Evolutionary conservation across 2,113 vertebrate species (phyloP).

Genomic region (Vireo altiloquus): DNA sequence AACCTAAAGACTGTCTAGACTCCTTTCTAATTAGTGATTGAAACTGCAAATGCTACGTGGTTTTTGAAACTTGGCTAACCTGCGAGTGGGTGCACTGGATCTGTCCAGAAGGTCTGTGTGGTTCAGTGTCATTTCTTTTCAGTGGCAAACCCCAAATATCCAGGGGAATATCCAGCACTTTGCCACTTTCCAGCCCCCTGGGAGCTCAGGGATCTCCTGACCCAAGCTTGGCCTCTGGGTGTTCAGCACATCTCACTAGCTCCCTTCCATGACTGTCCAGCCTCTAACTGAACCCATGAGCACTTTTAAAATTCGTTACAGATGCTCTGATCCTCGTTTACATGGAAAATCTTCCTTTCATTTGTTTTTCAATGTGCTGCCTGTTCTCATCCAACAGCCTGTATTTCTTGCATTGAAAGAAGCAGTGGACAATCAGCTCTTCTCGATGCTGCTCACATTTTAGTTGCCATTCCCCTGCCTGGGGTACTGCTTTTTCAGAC

Average conservation of each 20-base stretch:
- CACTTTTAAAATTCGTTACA: neutral
- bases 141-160: neutral
- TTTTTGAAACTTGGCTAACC: neutral
- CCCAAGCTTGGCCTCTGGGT: neutral
- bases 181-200: neutral
- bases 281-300: neutral
- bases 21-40: neutral
- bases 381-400: rapidly evolving
- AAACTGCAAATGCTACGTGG: neutral
- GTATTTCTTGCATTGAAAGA: neutral
- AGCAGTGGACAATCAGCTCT: neutral
- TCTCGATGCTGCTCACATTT: neutral
- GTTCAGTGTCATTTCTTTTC: neutral
- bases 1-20: neutral
- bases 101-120: neutral
- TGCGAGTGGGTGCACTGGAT: rapidly evolving
- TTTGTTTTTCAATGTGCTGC: neutral
- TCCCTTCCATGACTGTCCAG: neutral
- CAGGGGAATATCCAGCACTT: neutral
- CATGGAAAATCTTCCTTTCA: neutral
- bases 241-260: neutral
- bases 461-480: neutral
- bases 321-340: neutral
- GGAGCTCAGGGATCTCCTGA: neutral
- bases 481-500: neutral